Evolutionary conservation across 2,797 vertebrate genomes (phyloP).

Genomic region (Phyllotis vaccarum): DNA sequence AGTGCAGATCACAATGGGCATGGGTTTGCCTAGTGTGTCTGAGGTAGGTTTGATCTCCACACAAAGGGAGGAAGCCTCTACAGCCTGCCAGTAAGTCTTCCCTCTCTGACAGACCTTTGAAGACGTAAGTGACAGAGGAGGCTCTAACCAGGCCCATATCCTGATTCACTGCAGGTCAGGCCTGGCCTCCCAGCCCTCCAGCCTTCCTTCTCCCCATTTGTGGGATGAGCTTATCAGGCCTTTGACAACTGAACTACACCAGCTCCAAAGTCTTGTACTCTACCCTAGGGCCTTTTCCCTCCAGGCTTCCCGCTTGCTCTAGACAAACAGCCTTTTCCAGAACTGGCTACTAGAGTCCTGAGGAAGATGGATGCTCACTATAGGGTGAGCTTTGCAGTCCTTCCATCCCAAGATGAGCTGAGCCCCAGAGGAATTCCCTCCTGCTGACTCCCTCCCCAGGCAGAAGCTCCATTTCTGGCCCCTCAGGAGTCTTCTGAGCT

Average conservation of each 20-base stretch:
- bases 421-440: background rate
- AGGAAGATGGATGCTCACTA: background rate
- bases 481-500: background rate
- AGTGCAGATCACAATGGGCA: background rate
- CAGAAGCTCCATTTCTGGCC: background rate
- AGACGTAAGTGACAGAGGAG: too few species aligned
- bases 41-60: background rate
- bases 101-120: background rate
- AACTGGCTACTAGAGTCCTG: background rate
- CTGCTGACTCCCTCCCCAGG: background rate
- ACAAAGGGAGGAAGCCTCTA: background rate
- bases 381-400: background rate
- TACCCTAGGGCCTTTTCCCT: background rate
- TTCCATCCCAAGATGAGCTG: background rate
- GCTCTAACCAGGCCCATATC: background rate
- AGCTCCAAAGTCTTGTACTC: background rate
- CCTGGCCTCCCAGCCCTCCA: background rate
- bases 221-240: background rate
- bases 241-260: fast-evolving
- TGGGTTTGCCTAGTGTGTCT: background rate
- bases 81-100: background rate
- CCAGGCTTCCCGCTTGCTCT: background rate
- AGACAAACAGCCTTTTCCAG: background rate
- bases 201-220: background rate
- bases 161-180: background rate